These are phyloP conservation scores for Aspiorhynchus laticeps DNA, from an alignment of 2,113 vertebrate species.

Conservation along the genomic window DNA sequence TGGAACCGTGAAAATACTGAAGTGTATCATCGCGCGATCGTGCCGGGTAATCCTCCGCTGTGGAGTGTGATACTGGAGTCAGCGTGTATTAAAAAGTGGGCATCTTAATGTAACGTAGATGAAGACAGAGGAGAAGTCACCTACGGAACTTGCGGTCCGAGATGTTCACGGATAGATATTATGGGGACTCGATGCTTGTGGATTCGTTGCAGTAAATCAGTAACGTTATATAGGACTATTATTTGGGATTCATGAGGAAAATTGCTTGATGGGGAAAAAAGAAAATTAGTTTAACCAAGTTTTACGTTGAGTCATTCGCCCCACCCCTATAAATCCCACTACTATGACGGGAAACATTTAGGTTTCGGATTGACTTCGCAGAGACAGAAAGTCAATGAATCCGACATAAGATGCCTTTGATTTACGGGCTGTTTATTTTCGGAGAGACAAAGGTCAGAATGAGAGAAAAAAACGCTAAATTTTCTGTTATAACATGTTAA, in stretches of 20 bases:
- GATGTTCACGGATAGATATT: not conserved
- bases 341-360: constrained; percentile 62
- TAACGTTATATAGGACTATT: not conserved
- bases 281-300: constrained; percentile 66
- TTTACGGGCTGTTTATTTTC: not conserved
- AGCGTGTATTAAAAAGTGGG: not conserved
- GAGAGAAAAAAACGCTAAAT: not conserved
- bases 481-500: not conserved
- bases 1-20: constrained; percentile 60
- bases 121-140: too few relatives aligned
- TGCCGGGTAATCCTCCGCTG: constrained; percentile 15
- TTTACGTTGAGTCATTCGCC: constrained; percentile 70
- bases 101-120: not conserved
- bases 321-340: constrained; percentile 69
- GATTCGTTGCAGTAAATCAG: not conserved
- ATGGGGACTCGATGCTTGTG: not conserved
- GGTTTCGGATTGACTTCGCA: constrained; percentile 44
- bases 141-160: constrained; percentile 18
- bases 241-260: constrained; percentile 10
- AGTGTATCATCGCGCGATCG: constrained; percentile 47
- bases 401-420: constrained; percentile 1
- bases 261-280: not conserved
- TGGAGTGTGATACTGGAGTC: not conserved
- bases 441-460: not conserved
- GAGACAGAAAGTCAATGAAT: constrained; percentile 19